Evolutionary conservation across 2,888 invertebrate genomes (phyloP), one percentile per base, ranked within the genome.

Genomic region (Hetaerina titia): DNA sequence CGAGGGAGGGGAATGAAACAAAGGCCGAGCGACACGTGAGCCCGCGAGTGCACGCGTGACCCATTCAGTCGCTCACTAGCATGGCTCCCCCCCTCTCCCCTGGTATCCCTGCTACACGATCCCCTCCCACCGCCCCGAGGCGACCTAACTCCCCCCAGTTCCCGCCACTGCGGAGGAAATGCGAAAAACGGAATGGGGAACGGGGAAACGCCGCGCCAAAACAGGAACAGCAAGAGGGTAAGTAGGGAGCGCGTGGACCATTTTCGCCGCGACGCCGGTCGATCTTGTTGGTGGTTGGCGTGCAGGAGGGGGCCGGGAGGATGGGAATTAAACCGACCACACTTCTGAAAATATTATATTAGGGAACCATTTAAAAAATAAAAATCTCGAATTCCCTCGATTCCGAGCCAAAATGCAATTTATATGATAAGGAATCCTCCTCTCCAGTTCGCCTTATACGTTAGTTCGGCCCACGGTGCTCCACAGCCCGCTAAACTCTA

Each of bases 101-200:
- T 45, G 45, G 45, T 45, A 45, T 64, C 64, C 92, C 56, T 5
- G 22, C 56, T 64, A 64, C 89, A 57, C 22, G n/a, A 57, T 57
- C 89, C 89, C 92, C 31, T 2, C 63, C 8, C 45, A 15, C 87
- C 13, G 57, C 58, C 89, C 22, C 58, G 57, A 88, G 56, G 25
- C 25, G 1, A 56, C 56, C 89, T 5, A 17, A 19, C 19, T 31
- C 64, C 11, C 63, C 31, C 22, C 58, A 8, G 22, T 57, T 63
- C 92, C 92, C 69, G 92, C 69, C 92, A 92, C 92, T 92, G 92
- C 92, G 69, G 92, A 74, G 92, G 74, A 69, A 92, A 92, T 92
- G 92, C 92, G 92, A 92, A 92, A 92, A 92, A 92, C n/a, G 45
- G 63, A 25, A 45, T 7, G 63, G 13, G 63, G 63, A 63, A 45